phyloP scores from a whole-genome alignment of 1,140 invertebrate genomes.

The Pantala flavescens region DNA sequence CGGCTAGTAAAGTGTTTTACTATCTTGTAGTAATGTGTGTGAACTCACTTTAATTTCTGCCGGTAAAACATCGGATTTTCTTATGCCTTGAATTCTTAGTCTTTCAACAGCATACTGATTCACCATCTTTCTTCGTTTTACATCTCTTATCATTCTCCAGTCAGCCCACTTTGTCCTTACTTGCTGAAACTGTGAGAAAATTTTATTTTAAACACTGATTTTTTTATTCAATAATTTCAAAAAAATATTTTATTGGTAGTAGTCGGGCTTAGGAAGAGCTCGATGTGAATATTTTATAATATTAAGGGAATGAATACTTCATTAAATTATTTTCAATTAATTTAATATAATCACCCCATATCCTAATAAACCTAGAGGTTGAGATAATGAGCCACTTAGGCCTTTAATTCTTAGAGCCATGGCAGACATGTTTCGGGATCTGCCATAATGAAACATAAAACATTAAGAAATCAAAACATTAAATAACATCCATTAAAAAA shows the following conservation, averaged over 20 bases:
- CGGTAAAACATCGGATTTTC: constrained; percentile 73
- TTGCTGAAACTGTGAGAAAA: constrained; percentile 44
- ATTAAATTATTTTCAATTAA: background rate
- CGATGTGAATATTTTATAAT: too few species aligned
- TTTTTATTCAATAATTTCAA: too few species aligned
- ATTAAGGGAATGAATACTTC: too few species aligned
- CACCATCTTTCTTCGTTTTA: constrained; percentile 60
- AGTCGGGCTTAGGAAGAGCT: too few species aligned
- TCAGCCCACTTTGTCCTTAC: constrained; percentile 60
- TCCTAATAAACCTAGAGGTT: background rate
- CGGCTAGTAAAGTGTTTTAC: too few species aligned
- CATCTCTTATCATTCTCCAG: constrained; percentile 69
- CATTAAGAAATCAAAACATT: background rate
- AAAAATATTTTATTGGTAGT: too few species aligned
- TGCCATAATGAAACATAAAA: too few species aligned
- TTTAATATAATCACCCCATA: background rate
- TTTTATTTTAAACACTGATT: too few species aligned
- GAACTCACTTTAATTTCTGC: constrained; percentile 45
- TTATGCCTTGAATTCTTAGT: constrained; percentile 60
- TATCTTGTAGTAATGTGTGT: too few species aligned
- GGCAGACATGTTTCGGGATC: background rate
- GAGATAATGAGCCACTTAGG: background rate
- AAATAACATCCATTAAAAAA: background rate
- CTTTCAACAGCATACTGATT: constrained; percentile 59
- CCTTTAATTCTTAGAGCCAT: background rate